Evolutionary conservation across 2,888 invertebrate species (phyloP), one percentile per base, ranked within the genome.

Genomic region (Ormyrus labotus): DNA sequence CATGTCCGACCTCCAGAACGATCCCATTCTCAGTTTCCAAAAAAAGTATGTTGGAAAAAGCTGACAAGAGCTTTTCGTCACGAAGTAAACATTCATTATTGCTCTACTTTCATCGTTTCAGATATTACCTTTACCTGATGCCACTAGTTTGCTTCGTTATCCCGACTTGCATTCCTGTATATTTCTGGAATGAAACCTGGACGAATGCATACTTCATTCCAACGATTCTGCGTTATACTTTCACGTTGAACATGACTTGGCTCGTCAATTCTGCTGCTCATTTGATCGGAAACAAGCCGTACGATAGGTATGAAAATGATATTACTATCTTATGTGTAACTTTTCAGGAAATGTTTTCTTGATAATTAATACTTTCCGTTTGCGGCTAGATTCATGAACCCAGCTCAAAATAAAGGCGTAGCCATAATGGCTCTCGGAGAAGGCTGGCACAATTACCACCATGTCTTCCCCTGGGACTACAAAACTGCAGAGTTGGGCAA

Each of bases 391-490:
- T 91, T 92, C 88, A 95, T 98, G 86, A 95, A 94, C 89, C 97
- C 98, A 0, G 92, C 93, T 0, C 95, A 98, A 91, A 97, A 96
- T 89, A 92, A 93, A 83, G 91, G 92, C 0, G 97, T 97, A 0
- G 94, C 96, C 0, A 86, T 95, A 0, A 87, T 94, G 45, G 94
- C 96, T 0, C 92, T 96, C 91, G 97, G 97, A 0, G 97, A 97
- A 90, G 98, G 98, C 5, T 98, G 96, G 96, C 98, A 98, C 92
- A 98, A 98, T 91, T 91, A 91, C 83, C 97, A 97, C 89, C 97
- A 97, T 91, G 95, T 95, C 0, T 97, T 97, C 91, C 97, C 97
- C 0, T 96, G 96, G 95, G 97, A 98, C 90, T 98, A 97, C 93
- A 95, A 96, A 87, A 96, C 97, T 57, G 95, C 96, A 4, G 97